Percentiles rank a stretch among this genome's conserved stretches.
Evolutionary conservation across 2,888 invertebrate species (phyloP).

Genomic region (Entomobrya proxima): DNA sequence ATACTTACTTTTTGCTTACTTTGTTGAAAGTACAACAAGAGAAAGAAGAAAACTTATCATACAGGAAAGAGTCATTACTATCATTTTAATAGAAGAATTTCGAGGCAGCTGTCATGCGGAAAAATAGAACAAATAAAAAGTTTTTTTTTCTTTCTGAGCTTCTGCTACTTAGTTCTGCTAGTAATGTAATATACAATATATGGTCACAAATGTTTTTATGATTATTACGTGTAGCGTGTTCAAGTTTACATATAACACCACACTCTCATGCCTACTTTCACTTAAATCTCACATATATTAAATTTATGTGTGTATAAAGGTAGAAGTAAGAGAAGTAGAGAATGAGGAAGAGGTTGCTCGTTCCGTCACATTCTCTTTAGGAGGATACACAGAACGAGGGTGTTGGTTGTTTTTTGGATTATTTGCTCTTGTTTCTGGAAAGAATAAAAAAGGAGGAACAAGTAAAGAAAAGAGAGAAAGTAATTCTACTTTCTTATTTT

Average conservation of each 20-base stretch:
- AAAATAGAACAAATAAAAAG: conserved; percentile 28
- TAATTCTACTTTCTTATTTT: conserved; percentile 41
- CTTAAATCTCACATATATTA: neutral
- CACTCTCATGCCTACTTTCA: conserved; percentile 11
- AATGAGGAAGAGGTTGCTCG: neutral
- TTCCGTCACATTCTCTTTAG: too few species aligned
- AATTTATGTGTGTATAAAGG: neutral
- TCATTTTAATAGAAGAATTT: conserved; percentile 21
- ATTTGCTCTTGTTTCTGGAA: conserved; percentile 29
- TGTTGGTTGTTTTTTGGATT: conserved; percentile 9
- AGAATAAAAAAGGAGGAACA: conserved; percentile 28
- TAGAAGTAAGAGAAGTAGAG: neutral
- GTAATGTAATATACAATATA: neutral
- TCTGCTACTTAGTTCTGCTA: neutral
- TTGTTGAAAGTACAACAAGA: too few species aligned
- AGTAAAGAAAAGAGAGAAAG: conserved; percentile 31
- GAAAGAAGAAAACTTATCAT: neutral
- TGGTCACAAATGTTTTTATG: neutral
- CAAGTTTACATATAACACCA: conserved; percentile 9
- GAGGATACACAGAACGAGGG: neutral
- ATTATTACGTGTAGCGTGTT: neutral
- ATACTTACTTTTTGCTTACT: neutral
- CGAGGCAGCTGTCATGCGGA: conserved; percentile 18
- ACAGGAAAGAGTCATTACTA: conserved; percentile 35
- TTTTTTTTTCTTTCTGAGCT: neutral